These are phyloP conservation scores for Bos taurus DNA, from an alignment of 2,113 vertebrate species.

Conservation along the genomic window DNA sequence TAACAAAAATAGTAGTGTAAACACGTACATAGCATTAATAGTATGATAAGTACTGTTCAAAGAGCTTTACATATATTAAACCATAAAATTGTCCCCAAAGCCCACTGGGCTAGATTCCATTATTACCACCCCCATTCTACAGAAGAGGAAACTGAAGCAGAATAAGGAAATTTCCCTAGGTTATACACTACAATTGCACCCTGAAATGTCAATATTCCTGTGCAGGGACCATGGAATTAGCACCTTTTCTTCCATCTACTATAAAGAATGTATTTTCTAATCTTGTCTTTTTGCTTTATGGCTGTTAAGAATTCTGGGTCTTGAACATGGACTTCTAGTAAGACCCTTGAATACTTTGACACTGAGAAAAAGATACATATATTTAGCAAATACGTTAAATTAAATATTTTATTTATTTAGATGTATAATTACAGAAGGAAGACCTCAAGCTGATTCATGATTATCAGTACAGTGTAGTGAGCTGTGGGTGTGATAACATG, in stretches of 20 bases:
- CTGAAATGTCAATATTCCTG: not conserved
- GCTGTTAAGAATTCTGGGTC: not conserved
- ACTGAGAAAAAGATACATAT: not conserved
- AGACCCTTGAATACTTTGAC: not conserved
- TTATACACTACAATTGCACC: not conserved
- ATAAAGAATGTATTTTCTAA: not conserved
- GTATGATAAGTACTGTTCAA: no score
- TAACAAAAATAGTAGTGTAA: not conserved
- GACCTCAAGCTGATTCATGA: not conserved
- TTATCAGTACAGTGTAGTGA: not conserved
- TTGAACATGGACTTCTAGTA: not conserved
- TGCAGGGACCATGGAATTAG: not conserved
- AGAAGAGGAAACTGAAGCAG: not conserved
- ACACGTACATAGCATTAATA: not conserved
- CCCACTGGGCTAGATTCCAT: not conserved
- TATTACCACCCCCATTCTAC: not conserved
- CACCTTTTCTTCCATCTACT: not conserved
- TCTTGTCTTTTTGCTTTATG: not conserved
- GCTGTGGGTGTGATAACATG: not conserved
- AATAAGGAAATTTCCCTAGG: not conserved
- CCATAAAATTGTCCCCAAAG: not conserved
- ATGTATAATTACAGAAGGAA: not conserved
- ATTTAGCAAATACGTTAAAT: not conserved
- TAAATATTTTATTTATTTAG: not conserved
- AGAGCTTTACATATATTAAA: not conserved